phyloP scores from a whole-genome alignment of 2,888 invertebrate genomes.

The Drosophila basisetae region DNA sequence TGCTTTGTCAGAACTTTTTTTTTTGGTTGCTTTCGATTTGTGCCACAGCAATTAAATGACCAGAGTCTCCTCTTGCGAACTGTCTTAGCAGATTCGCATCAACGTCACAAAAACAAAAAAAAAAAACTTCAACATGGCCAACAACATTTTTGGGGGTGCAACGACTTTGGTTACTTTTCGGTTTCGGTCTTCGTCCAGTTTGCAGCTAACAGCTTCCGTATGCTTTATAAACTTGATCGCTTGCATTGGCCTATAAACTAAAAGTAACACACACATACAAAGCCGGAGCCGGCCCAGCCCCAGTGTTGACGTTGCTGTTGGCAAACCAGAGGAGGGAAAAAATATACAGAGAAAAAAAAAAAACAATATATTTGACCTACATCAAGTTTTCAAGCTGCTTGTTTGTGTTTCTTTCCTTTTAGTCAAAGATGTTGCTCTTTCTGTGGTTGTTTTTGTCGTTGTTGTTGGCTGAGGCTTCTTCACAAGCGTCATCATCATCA shows the following conservation, averaged over 20 bases:
- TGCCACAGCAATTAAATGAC: constrained; percentile 49
- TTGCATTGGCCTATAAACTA: constrained; percentile 78
- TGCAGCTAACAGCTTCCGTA: constrained; percentile 72
- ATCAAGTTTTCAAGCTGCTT: constrained; percentile 83
- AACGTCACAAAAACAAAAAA: constrained; percentile 29
- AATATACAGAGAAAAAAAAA: constrained; percentile 14
- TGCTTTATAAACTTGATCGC: constrained; percentile 71
- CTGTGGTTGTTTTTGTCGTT: constrained; percentile 4
- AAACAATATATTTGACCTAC: constrained; percentile 77
- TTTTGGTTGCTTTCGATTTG: constrained; percentile 42
- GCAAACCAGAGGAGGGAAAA: constrained; percentile 12
- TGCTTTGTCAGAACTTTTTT: constrained; percentile 46
- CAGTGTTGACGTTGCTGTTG: constrained; percentile 36
- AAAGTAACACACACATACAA: constrained; percentile 63
- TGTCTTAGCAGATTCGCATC: constrained; percentile 41
- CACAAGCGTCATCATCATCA: constrained; percentile 42
- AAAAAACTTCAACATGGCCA: constrained; percentile 41
- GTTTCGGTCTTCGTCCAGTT: constrained; percentile 48
- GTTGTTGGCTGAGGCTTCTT: constrained; percentile 62
- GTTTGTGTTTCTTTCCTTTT: constrained; percentile 58
- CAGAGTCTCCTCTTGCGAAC: constrained; percentile 20
- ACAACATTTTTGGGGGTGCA: constrained; percentile 46
- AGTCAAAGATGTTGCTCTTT: constrained; percentile 35
- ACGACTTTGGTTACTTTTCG: constrained; percentile 24
- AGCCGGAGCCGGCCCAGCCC: constrained; percentile 39